Percentiles rank a stretch among this genome's conserved stretches.
Conservation (phyloP, 2,113 vertebrate species). For the Cryptotis parvus region DNA sequence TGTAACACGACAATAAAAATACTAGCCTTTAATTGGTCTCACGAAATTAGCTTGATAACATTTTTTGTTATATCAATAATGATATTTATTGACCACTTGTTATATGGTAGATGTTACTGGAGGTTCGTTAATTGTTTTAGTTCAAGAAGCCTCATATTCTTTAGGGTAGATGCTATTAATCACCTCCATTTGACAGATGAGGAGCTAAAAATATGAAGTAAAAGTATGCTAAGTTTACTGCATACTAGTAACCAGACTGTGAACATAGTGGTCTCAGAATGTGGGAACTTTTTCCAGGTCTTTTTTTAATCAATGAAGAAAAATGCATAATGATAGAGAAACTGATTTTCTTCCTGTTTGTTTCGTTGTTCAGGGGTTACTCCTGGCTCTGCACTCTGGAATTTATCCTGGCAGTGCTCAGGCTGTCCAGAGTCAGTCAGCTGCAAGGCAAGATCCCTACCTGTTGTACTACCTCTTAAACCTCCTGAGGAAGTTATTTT, state of each 20-base stretch:
- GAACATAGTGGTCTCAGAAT: neutral
- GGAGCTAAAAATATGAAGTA: neutral
- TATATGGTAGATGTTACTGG: neutral
- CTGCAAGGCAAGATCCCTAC: no score
- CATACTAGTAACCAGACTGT: neutral
- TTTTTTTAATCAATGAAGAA: neutral
- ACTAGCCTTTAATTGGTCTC: neutral
- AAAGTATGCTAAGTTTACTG: neutral
- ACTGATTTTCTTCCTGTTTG: neutral
- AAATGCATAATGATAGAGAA: neutral
- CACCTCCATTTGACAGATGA: neutral
- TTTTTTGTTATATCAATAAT: neutral
- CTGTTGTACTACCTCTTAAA: no score
- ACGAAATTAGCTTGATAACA: neutral
- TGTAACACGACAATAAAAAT: no score
- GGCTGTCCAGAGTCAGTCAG: no score
- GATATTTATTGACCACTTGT: neutral
- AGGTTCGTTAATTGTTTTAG: neutral
- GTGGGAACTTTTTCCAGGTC: neutral
- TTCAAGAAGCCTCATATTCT: neutral
- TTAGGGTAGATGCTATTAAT: neutral
- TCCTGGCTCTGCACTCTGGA: no score
- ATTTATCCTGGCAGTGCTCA: no score
- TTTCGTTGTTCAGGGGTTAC: no score
- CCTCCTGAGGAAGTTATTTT: no score